These are phyloP conservation scores for Oceanites oceanicus DNA, from an alignment of 2,113 vertebrate species.

Conservation along the genomic window DNA sequence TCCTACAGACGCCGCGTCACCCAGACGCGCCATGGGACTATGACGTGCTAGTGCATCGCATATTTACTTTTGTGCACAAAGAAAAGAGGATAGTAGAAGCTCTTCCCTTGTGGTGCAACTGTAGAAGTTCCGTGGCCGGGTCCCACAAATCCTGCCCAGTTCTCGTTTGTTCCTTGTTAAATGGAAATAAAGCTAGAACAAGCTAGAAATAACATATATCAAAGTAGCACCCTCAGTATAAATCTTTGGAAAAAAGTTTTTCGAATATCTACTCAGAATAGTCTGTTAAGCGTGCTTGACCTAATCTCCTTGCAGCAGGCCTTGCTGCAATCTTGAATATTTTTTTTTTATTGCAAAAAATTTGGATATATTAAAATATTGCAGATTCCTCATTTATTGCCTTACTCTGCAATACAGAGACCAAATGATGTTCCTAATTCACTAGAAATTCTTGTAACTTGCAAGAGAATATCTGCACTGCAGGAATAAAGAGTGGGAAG, in stretches of 20 bases:
- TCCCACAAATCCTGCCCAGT: neutral
- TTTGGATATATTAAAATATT: neutral
- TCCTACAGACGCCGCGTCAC: neutral
- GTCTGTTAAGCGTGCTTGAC: neutral
- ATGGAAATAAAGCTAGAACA: neutral
- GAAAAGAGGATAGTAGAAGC: too few species aligned
- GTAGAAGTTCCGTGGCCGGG: neutral
- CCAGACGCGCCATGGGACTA: fast-evolving
- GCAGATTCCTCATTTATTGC: neutral
- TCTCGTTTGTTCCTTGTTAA: neutral
- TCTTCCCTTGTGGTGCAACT: neutral
- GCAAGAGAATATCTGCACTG: neutral
- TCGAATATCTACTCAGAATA: too few species aligned
- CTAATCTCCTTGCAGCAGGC: neutral
- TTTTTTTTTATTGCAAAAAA: neutral
- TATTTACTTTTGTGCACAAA: neutral
- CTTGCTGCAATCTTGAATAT: neutral
- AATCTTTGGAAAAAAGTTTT: neutral
- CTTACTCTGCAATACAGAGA: neutral
- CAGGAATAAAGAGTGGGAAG: neutral
- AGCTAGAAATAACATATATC: neutral
- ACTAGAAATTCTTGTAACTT: neutral
- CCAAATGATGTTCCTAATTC: neutral
- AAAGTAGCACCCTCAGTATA: neutral
- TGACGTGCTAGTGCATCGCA: fast-evolving